Evolutionary conservation across 2,888 invertebrate species (phyloP), one percentile per base, ranked within the genome.

Genomic region (Salpingus planirostris): DNA sequence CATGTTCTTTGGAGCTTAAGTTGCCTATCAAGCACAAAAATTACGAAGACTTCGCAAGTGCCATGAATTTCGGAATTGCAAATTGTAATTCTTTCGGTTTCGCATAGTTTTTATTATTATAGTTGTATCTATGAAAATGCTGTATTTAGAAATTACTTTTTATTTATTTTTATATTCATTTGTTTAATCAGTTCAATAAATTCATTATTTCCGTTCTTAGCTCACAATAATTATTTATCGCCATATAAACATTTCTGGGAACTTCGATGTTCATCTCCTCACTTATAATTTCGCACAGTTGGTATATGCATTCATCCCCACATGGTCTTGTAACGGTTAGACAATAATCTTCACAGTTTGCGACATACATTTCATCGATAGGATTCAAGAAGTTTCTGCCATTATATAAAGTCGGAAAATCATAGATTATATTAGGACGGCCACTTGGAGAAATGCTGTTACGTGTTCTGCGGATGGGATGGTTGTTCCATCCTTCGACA

Each of bases 1-100:
- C 29, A 11, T 29, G 29, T 29, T 10, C 29, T 8, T 10, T 27
- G 14, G 15, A 15, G 7, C 10, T 13, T n/a, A 27, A n/a, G 4
- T 15, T 27, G 15, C 28, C 28, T 5, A 26, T 18, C n/a, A 15
- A 10, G n/a, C 28, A 26, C 11, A 6, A 4, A n/a, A 13, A 4
- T 5, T 26, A 26, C 14, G 28, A 27, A 27, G 10, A 15, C 3
- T 27, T 27, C n/a, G 15, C 14, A 14, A n/a, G 15, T 3, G 10
- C n/a, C n/a, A 15, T 27, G 28, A 15, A 27, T 27, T 27, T 27
- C 15, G 28, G 11, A 27, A 27, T 27, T 15, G 3, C 13, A 13
- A 27, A 27, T 11, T 26, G 26, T 13, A 26, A 26, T 11, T 26
- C 26, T 13, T 26, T 26, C 8, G 26, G 26, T 4, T 26, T 26